Base-by-base conservation (phyloP, 2,797 vertebrate species). In the Sandelia bainsii region DNA sequence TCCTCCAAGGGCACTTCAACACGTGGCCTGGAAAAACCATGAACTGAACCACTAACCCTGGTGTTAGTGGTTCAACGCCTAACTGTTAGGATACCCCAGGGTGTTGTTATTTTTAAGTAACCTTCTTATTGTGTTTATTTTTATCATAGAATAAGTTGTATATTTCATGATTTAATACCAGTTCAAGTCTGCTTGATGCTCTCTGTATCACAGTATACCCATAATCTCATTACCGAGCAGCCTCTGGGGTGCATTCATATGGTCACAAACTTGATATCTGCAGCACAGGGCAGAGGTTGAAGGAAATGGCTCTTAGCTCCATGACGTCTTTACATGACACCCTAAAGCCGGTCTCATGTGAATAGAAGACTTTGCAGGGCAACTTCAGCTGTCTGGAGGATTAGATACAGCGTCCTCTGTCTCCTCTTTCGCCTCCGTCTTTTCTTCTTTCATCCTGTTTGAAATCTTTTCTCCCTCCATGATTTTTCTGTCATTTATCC, bases 211-310 rank as follows among this genome's bases (percentile, higher is more conserved):
- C 25, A 13, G 37, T 17, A 1, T 32, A 16, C 20, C 54, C 23
- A n/a, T 79, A 57, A 79, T 64, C 80, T 51, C 39, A 48, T 75
- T 2, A 19, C 51, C 52, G 37, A 72, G 58, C 39, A 63, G 74
- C 67, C 79, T 72, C 79, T 63, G 61, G 81, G 77, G 57, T 7
- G 11, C 19, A 19, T 32, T 80, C 25, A 49, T 19, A 72, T 37
- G 52, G 54, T 44, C 19, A 22, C 48, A 22, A 51, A 62, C 72
- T 50, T 7, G 13, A 37, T 72, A 59, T 77, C 66, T 67, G 32
- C 20, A 6, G 69, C 66, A 68, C 68, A 73, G 75, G 82, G 51
- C 73, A 84, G 75, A 76, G 72, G 78, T 66, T 9, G 51, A 29
- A 66, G 62, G 48, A 75, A 68, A 63, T 19, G 66, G 56, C 70